Evolutionary conservation across 2,888 invertebrate genomes (phyloP).

Genomic region (Mimachlamys varia): DNA sequence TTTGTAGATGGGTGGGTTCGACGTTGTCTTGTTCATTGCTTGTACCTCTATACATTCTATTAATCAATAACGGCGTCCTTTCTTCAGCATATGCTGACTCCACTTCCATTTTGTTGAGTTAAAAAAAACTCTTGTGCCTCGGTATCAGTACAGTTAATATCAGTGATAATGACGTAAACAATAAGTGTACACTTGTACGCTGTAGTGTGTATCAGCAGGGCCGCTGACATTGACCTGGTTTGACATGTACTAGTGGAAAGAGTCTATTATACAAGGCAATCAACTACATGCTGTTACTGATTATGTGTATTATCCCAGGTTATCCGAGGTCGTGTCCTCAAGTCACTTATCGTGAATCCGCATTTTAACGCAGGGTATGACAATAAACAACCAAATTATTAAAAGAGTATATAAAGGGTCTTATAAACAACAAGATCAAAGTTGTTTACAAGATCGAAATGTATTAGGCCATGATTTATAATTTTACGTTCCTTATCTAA

Average conservation of each 20-base stretch:
- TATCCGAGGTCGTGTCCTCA: no score
- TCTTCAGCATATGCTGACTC: background rate
- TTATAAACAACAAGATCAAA: no score
- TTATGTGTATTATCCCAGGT: no score
- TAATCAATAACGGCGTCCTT: background rate
- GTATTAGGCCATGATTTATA: no score
- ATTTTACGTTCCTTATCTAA: no score
- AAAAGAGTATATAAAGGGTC: no score
- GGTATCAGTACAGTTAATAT: background rate
- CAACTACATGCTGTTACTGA: no score
- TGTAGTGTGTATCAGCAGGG: background rate
- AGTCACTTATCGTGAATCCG: no score
- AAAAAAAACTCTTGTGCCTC: background rate
- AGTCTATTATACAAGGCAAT: background rate
- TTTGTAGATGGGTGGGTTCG: background rate
- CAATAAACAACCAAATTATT: no score
- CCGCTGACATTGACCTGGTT: background rate
- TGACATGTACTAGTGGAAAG: background rate
- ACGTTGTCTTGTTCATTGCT: background rate
- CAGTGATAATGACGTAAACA: background rate
- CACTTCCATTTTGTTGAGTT: background rate
- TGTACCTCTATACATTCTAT: background rate
- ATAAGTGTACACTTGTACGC: background rate
- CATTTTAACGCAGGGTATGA: no score
- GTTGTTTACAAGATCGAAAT: no score